A percentile compares a stretch with the other conserved stretches of the same genome.
Conservation (phyloP, 2,888 invertebrate species). For the Phania funesta region DNA sequence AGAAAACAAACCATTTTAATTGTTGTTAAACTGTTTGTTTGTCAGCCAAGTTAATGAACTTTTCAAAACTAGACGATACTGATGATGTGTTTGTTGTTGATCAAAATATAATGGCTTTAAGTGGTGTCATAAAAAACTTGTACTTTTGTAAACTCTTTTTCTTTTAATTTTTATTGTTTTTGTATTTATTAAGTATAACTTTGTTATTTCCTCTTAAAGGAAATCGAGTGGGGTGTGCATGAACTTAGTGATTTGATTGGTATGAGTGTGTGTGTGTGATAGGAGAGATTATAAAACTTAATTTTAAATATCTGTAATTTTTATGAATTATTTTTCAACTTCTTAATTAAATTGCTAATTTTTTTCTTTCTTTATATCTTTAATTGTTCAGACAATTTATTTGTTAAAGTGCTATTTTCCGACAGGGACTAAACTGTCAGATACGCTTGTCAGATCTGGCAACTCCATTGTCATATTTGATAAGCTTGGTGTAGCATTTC, state of each 20-base stretch:
- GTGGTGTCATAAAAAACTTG: slow-evolving; percentile 33
- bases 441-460: no score
- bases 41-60: slow-evolving; percentile 48
- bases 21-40: slow-evolving; percentile 41
- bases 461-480: no score
- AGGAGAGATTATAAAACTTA: neutral
- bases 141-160: slow-evolving; percentile 25
- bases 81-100: neutral
- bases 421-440: no score
- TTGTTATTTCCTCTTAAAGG: slow-evolving; percentile 31
- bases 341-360: no score
- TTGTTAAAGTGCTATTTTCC: no score
- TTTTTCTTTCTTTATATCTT: no score
- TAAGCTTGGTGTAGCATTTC: no score
- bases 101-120: slow-evolving; percentile 30
- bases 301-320: no score
- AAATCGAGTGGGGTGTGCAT: slow-evolving; percentile 1
- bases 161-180: neutral
- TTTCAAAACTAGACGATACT: slow-evolving; percentile 36
- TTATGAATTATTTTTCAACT: no score
- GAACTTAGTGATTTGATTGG: neutral
- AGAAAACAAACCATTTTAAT: slow-evolving; percentile 48
- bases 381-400: no score
- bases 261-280: neutral
- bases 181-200: neutral